Evolutionary conservation across 37 sponge, comb jelly and placozoan species (phyloP), one percentile per base, ranked within the genome.

Genomic region (Amphimedon queenslandica): DNA sequence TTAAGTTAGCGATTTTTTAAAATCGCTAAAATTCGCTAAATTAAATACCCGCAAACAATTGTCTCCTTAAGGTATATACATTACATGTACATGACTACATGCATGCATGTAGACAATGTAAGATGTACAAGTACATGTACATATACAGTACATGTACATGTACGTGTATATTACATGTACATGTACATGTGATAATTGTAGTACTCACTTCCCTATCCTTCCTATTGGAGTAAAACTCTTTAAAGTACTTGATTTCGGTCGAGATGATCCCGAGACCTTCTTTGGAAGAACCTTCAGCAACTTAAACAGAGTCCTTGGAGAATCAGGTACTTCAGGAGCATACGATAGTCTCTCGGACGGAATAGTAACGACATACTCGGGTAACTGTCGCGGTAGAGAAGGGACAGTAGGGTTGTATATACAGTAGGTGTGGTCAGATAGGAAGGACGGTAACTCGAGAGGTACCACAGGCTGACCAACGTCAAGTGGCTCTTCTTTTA

Each of bases 341-440:
- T 81, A 90, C 2, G 86, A 90, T n/a, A 90, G 76, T 37, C 86
- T 42, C 10, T 76, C 81, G 2, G 82, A 77, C 2, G 90, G 90
- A 31, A 84, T 90, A 39, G 56, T 63, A 56, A 60, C 53, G 25
- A 76, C 8, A 21, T 38, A 5, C n/a, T 36, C n/a, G 66, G 66
- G 2, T 57, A 34, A 23, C 11, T 16, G 66, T 60, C 21, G 23
- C 5, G 61, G 27, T 25, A 5, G 8, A n/a, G 5, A 13, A 60
- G 76, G 36, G 51, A 64, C 21, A 29, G 39, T 53, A 0, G 86
- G 90, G 56, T 90, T 90, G 64, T 90, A 90, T 0, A 76, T 37
- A 11, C 64, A 76, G 70, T 90, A 90, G 32, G 28, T 39, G 63
- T 90, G 90, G 21, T 90, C 90, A 3, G 32, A 39, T 27, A 90